These are phyloP conservation scores for Agrotis ipsilon DNA, from an alignment of 2,888 invertebrate genomes.

Conservation along the genomic window DNA sequence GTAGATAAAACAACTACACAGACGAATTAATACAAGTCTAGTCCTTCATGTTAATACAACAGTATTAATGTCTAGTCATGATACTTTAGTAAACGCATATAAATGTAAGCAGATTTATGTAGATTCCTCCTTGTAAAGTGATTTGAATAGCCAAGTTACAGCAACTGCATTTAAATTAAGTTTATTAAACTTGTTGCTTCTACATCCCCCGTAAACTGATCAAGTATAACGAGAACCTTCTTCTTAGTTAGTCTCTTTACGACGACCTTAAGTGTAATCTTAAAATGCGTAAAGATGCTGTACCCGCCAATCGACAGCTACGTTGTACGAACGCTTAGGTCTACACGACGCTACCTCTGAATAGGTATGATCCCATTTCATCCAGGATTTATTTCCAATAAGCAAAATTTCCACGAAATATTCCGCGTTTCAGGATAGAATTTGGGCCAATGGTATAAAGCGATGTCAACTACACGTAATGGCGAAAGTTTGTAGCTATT, in stretches of 20 bases:
- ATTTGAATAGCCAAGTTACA: constrained; percentile 66
- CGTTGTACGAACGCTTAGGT: constrained; percentile 48
- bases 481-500: constrained; percentile 72
- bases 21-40: background rate
- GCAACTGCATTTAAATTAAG: constrained; percentile 65
- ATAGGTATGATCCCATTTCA: constrained; percentile 83
- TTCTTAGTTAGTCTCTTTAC: constrained; percentile 43
- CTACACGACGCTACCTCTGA: constrained; percentile 65
- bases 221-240: constrained; percentile 32
- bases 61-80: constrained; percentile 14
- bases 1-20: too few relatives aligned
- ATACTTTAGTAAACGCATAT: constrained; percentile 37
- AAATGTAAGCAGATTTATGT: constrained; percentile 64
- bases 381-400: constrained; percentile 86
- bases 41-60: background rate
- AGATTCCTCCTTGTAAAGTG: constrained; percentile 62
- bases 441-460: constrained; percentile 72
- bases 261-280: constrained; percentile 27
- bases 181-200: constrained; percentile 68
- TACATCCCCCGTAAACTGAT: constrained; percentile 47
- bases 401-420: constrained; percentile 80
- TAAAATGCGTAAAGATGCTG: constrained; percentile 31
- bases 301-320: constrained; percentile 22
- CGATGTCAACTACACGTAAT: constrained; percentile 69
- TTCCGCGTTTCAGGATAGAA: constrained; percentile 79